Evolutionary conservation across 1,140 invertebrate species (phyloP).

Genomic region (Eulimnadia texana): DNA sequence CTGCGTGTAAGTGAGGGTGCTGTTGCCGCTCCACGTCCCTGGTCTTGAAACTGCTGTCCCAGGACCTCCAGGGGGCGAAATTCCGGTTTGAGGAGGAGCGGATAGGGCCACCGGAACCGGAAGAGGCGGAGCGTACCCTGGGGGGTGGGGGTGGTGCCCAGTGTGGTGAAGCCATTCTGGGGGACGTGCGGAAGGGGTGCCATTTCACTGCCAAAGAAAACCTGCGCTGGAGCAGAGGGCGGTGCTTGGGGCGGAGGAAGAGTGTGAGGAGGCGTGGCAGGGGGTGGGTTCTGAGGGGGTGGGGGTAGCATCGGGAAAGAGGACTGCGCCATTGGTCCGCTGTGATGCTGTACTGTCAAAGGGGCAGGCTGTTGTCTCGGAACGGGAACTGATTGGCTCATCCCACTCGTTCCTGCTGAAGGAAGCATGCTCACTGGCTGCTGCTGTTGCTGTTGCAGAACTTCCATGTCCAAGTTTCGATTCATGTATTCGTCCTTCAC

Average conservation of each 20-base stretch:
- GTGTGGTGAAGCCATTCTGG: slow-evolving; percentile 30
- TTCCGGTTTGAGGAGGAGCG: neutral
- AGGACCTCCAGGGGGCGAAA: slow-evolving; percentile 1
- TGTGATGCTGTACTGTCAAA: slow-evolving; percentile 6
- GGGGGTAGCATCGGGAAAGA: neutral
- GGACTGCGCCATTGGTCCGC: neutral
- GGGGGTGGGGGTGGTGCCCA: slow-evolving; percentile 33
- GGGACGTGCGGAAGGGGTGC: slow-evolving; percentile 27
- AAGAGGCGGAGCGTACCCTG: too few species aligned
- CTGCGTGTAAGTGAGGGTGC: slow-evolving; percentile 87
- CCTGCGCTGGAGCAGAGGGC: neutral
- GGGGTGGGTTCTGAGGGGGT: neutral
- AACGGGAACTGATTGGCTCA: too few species aligned
- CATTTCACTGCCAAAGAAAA: slow-evolving; percentile 20
- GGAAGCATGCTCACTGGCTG: neutral
- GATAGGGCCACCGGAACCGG: neutral
- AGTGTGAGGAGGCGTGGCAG: neutral
- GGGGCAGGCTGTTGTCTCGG: too few species aligned
- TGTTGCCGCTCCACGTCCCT: slow-evolving; percentile 39
- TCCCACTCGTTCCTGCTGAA: too few species aligned
- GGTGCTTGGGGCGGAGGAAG: neutral
- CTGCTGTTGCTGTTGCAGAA: neutral
- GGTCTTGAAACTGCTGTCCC: slow-evolving; percentile 13
- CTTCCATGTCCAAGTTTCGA: slow-evolving; percentile 34
- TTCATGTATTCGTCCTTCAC: slow-evolving; percentile 59